Conservation (phyloP, 2,888 invertebrate genomes). For the Pachliopta kotzebuea region DNA sequence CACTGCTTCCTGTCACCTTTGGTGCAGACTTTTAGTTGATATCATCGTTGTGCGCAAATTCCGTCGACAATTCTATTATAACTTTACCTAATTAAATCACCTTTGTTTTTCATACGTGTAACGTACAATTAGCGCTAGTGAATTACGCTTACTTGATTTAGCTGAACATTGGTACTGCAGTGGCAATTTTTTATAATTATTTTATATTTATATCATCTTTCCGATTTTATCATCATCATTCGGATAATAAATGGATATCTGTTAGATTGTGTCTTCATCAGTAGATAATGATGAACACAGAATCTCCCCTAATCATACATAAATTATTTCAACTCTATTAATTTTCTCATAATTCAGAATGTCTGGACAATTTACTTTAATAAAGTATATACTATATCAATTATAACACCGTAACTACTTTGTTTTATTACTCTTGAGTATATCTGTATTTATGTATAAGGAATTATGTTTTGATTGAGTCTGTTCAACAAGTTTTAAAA, state of each 20-base stretch:
- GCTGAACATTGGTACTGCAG: not conserved
- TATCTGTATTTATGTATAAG: too few relatives aligned
- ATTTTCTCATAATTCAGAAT: too few relatives aligned
- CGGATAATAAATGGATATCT: not conserved
- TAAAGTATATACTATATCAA: too few relatives aligned
- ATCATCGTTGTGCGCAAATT: constrained; percentile 71
- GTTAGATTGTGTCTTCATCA: too few relatives aligned
- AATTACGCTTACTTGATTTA: constrained; percentile 2
- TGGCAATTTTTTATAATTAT: not conserved
- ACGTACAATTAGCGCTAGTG: constrained; percentile 3
- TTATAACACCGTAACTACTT: too few relatives aligned
- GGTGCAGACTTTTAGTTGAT: constrained; percentile 73
- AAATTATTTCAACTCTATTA: too few relatives aligned
- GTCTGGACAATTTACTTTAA: too few relatives aligned
- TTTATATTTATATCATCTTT: not conserved
- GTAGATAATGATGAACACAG: too few relatives aligned
- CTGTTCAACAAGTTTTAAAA: too few relatives aligned
- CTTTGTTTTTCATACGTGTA: constrained; percentile 22
- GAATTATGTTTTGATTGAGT: too few relatives aligned
- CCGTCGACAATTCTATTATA: constrained; percentile 48
- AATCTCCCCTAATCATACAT: too few relatives aligned
- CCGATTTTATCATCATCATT: not conserved
- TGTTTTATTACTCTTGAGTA: too few relatives aligned
- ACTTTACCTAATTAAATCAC: constrained; percentile 32
- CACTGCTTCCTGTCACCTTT: constrained; percentile 76